phyloP scores from a whole-genome alignment of 2,888 invertebrate species.

The Melinaea marsaeus region DNA sequence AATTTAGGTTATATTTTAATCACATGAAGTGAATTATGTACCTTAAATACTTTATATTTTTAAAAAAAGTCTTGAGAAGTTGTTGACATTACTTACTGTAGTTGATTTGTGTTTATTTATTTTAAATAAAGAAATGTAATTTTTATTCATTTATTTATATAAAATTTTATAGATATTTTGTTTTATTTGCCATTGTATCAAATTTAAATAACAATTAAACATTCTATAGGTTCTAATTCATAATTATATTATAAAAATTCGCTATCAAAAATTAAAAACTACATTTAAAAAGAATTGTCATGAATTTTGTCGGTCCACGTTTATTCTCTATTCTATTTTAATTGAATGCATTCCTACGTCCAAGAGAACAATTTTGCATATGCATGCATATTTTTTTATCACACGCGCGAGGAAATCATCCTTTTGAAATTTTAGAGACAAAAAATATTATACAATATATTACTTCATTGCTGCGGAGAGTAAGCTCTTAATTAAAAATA shows the following conservation, averaged over 20 bases:
- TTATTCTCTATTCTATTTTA: conserved; percentile 30
- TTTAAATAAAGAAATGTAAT: too few species aligned
- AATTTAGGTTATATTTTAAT: too few species aligned
- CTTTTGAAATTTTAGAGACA: conserved; percentile 28
- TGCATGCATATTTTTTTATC: conserved; percentile 25
- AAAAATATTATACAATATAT: neutral
- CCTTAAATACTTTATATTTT: too few species aligned
- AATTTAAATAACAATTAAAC: too few species aligned
- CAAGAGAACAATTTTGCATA: conserved; percentile 29
- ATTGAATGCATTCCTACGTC: conserved; percentile 28
- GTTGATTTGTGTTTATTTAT: too few species aligned
- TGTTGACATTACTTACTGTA: too few species aligned
- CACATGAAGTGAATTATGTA: too few species aligned
- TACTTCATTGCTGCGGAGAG: neutral
- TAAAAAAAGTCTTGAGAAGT: too few species aligned
- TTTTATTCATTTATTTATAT: too few species aligned
- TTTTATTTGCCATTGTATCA: too few species aligned
- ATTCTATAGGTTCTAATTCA: too few species aligned
- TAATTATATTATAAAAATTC: neutral
- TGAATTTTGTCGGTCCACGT: conserved; percentile 16
- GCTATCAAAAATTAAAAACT: conserved; percentile 1
- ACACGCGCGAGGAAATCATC: conserved; percentile 24
- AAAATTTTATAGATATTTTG: too few species aligned
- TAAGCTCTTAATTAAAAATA: neutral
- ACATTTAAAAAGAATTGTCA: neutral